Base-by-base conservation (phyloP, 1,140 invertebrate genomes). In the Micrasema longulum region DNA sequence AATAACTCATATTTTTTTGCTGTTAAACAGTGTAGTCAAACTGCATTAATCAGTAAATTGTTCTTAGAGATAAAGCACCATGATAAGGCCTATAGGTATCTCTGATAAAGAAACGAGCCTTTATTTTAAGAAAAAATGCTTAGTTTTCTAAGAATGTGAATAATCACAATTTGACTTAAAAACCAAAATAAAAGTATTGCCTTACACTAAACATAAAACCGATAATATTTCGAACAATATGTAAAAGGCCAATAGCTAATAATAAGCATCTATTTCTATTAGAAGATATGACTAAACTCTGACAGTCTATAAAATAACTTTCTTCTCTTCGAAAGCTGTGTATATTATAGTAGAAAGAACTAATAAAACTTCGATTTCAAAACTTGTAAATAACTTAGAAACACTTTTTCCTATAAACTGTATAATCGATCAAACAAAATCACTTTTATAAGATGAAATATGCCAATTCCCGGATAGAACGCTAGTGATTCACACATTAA, bases 231-330 rank as follows among this genome's bases (percentile, higher is more conserved):
- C 38, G 23, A 45, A 64, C 60, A 47, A 64, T 64, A 41, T 11
- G 55, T 16, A 60, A 60, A 60, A 45, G 41, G 60, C 60, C 20
- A 23, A 45, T 45, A 14, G 38, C 60, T 64, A 64, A 64, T 45
- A 64, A 64, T 64, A 64, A 64, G 45, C 38, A 64, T 64, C 60
- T 64, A 64, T 64, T 64, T 64, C 60, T 64, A 64, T 64, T 64
- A 45, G 20, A 64, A 64, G 60, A 26, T 47, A 64, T 64, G 60
- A 64, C 60, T 64, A 45, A 64, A 64, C 60, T 20, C 38, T 62
- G 16, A 7, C 35, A 62, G 43, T 22, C 22, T 60, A 60, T 41
- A 7, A 60, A 60, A 60, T 31, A 31, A 31, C 18, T 22, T 20
- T 52, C 18, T 52, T 52, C 2, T 52, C n/a, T n/a, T 11, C 14